Conservation (phyloP, 2,113 vertebrate species). For the Menidia beryllina region DNA sequence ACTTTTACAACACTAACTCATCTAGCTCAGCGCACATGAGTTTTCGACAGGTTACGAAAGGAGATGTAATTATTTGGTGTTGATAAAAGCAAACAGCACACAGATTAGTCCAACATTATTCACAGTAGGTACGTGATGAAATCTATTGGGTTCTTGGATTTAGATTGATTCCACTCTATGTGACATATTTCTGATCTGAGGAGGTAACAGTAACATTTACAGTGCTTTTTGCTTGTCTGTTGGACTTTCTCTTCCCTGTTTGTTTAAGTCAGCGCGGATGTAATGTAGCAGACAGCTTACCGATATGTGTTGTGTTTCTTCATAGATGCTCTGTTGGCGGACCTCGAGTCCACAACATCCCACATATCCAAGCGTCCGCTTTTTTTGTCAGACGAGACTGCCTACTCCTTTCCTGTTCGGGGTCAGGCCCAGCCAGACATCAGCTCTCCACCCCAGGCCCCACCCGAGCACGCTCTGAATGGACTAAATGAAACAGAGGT, state of each 20-base stretch:
- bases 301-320: slow-evolving; percentile 13
- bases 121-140: not conserved
- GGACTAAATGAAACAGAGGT: slow-evolving; percentile 91
- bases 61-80: slow-evolving; percentile 13
- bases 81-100: not conserved
- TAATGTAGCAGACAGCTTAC: not conserved
- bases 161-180: too few species aligned
- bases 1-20: slow-evolving; percentile 35
- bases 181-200: not conserved
- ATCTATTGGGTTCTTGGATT: not conserved
- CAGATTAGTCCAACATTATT: not conserved
- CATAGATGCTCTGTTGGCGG: slow-evolving; percentile 92
- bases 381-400: slow-evolving; percentile 89
- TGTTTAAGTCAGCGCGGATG: not conserved
- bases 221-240: too few species aligned
- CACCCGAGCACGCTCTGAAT: slow-evolving; percentile 86
- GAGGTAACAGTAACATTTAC: not conserved
- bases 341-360: slow-evolving; percentile 96
- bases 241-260: not conserved
- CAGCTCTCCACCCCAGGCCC: slow-evolving; percentile 83
- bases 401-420: slow-evolving; percentile 90
- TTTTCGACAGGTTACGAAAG: slow-evolving; percentile 30
- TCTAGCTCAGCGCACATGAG: slow-evolving; percentile 32
- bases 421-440: slow-evolving; percentile 87
- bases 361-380: slow-evolving; percentile 93